Evolutionary conservation across 2,797 vertebrate genomes (phyloP), one percentile per base, ranked within the genome.

Genomic region (Enteromius afrohamiltoni): DNA sequence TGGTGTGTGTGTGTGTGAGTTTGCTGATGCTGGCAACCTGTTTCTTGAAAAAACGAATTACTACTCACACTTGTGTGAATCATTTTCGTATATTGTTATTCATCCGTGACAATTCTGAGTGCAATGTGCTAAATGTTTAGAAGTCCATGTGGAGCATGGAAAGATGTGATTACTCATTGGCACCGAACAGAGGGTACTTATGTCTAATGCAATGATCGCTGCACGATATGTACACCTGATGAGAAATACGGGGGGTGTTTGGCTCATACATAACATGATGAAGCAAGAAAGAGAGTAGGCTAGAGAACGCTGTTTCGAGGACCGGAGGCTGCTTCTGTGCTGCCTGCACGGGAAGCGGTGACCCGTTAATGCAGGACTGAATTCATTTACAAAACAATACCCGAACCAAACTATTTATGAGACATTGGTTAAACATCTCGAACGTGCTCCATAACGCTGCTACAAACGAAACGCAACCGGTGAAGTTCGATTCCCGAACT

Each of bases 141-240:
- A 49, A 26, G 26, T 68, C 49, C 65, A 74, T 29, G 45, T 58
- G 34, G 81, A 68, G 31, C 31, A 69, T 62, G 70, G 10, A 37
- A 60, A 51, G 40, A 45, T 47, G 42, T 81, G 55, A 47, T 86
- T 14, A 62, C 85, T 83, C 71, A 80, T 17, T 75, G 70, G 37
- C 34, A 78, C 7, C 34, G 21, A 47, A 76, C 45, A 55, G 80
- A 68, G 47, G 19, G 47, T 42, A 51, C 16, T 82, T 67, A n/a
- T 45, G 80, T 68, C n/a, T 77, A 68, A 55, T 67, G 34, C 34
- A n/a, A 23, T 31, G 49, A 47, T 69, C 49, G 6, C 21, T 34
- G 49, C 49, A 29, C 13, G 13, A 58, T 40, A 67, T 75, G 31
- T 70, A 67, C 80, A 77, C 73, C 73, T 83, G 49, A 68, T 29